Evolutionary conservation across 1,140 invertebrate species (phyloP).

Genomic region (Aphidius gifuensis): DNA sequence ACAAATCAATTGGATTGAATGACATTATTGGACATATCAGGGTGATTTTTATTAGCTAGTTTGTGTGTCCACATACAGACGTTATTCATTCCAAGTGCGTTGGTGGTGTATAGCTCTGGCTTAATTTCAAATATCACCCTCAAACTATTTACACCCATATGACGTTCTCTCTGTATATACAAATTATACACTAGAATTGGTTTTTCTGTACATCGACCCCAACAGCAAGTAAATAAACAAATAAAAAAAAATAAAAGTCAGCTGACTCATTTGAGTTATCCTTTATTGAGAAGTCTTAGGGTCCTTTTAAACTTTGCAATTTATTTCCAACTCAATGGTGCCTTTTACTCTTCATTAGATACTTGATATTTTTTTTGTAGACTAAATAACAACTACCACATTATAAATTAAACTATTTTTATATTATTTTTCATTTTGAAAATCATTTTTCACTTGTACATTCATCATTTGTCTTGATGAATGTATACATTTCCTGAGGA

Average conservation of each 20-base stretch:
- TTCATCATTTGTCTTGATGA: too few relatives aligned
- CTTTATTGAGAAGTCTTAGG: too few relatives aligned
- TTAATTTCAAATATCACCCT: conserved; percentile 5
- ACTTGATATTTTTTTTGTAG: too few relatives aligned
- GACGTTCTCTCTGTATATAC: conserved; percentile 10
- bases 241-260: conserved; percentile 8
- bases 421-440: too few relatives aligned
- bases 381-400: too few relatives aligned
- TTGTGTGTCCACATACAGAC: conserved; percentile 15
- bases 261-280: conserved; percentile 4
- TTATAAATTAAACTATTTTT: too few relatives aligned
- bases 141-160: conserved; percentile 14
- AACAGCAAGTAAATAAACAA: conserved; percentile 1
- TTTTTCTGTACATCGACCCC: conserved; percentile 9
- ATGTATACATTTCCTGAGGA: too few relatives aligned
- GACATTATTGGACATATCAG: not conserved
- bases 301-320: too few relatives aligned
- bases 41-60: conserved; percentile 17
- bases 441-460: too few relatives aligned
- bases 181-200: not conserved
- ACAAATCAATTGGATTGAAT: conserved; percentile 17
- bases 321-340: too few relatives aligned
- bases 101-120: not conserved
- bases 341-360: too few relatives aligned
- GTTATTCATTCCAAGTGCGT: conserved; percentile 1